Evolutionary conservation across 1,140 invertebrate species (phyloP), one percentile per base, ranked within the genome.

Genomic region (Alviniconcha marisindica): DNA sequence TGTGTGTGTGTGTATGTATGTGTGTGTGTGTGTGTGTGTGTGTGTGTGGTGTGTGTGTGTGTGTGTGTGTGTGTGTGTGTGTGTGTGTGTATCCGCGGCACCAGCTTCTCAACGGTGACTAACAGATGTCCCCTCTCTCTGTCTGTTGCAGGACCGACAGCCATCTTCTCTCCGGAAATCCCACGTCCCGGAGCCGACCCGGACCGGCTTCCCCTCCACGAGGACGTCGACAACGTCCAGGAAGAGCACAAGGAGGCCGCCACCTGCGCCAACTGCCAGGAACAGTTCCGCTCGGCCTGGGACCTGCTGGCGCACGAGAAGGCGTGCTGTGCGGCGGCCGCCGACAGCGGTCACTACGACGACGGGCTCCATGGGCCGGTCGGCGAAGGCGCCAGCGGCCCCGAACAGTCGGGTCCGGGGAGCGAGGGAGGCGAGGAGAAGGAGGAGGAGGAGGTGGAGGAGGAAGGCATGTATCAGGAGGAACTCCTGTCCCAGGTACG

Each of bases 371-470:
- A 31, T 40, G 56, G 12, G 15, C 38, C 21, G 63, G 63, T 10
- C 7, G 63, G 24, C n/a, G 63, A 69, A 7, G 63, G 31, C 44
- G 7, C 12, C 28, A 40, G 12, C n/a, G 18, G 31, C 33, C n/a
- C 31, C 33, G 15, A 12, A n/a, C 36, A 24, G 14, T 24, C 14
- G 2, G 51, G 36, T 0, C 38, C 21, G 15, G 69, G 66, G 2
- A 54, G 63, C 15, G 80, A 82, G 12, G 42, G 14, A 2, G 48
- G 63, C 21, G 69, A 74, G 63, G 77, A 79, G 77, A 33, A 44
- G 14, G 79, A 71, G 40, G 82, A 83, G 28, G 56, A 79, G 33
- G 77, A 81, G 15, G 69, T 74, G 24, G 83, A 84, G 40, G 83
- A 84, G 18, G 69, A 80, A 14, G 78, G 66, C 54, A 78, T 78